Base-by-base conservation (phyloP, 2,797 vertebrate genomes). In the Fundulus diaphanus region DNA sequence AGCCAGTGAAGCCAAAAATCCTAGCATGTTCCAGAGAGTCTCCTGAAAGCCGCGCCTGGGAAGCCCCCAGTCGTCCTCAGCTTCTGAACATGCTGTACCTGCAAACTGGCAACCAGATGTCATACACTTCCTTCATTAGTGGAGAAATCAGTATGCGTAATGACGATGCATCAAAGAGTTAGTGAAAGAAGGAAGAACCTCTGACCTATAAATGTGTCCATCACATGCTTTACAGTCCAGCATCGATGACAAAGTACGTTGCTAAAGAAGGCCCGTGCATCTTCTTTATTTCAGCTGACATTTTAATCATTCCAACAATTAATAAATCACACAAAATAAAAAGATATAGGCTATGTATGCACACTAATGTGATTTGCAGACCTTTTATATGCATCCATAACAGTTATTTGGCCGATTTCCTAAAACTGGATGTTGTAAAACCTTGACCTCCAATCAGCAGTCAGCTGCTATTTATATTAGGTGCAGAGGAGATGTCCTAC, bases 31-130 rank as follows among this genome's bases (percentile, higher is more conserved):
- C 67, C 33, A 48, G 11, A 68, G 76, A 72, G 37, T 31, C 1
- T 31, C 33, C 80, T 75, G 86, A 79, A 82, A 82, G 82, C 81
- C 77, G 40, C 42, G 76, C 33, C 79, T 86, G 87, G 83, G 82
- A 27, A 52, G 54, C 46, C 37, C 88, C 84, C 87, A 90, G 24
- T 78, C 54, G 84, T 85, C 72, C 70, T 56, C 76, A 57, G 82
- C 78, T 71, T 77, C 24, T 59, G 83, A 76, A 85, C 80, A 29
- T 0, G 70, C 31, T 80, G 85, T 80, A 74, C 78, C 87, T 82
- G 80, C 85, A 82, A 90, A 51, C 63, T 74, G 78, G 80, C 80
- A 73, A 68, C 76, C 20, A 52, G 81, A 86, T 72, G 80, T 83
- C 68, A 22, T 68, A 70, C 72, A 78, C 78, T 79, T 76, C 48